Evolutionary conservation across 2,113 vertebrate genomes (phyloP).

Genomic region (Erythrocercus mccallii): DNA sequence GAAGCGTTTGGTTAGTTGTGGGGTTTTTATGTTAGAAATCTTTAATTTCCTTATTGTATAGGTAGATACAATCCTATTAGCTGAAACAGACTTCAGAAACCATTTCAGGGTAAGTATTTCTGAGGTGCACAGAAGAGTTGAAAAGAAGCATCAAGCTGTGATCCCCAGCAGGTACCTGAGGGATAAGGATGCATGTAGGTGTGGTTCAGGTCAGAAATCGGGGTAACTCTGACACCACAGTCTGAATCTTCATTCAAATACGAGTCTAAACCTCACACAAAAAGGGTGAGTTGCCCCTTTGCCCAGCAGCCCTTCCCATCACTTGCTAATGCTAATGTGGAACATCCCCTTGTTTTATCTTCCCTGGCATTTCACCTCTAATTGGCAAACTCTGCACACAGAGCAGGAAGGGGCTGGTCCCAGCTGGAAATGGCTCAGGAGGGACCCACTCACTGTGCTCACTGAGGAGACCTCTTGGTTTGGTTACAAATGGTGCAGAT

Average conservation of each 20-base stretch:
- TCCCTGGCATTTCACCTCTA: not conserved
- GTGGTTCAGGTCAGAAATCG: not conserved
- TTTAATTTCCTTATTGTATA: not conserved
- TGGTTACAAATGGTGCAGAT: not conserved
- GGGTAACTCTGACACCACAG: not conserved
- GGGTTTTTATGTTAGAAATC: not conserved
- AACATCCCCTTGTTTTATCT: not conserved
- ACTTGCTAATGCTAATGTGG: not conserved
- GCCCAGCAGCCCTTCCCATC: not conserved
- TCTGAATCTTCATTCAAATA: not conserved
- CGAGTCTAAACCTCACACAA: not conserved
- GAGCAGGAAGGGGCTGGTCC: not conserved
- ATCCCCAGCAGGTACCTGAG: not conserved
- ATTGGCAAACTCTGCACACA: not conserved
- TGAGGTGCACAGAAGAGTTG: not conserved
- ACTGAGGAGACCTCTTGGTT: not conserved
- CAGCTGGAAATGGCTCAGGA: not conserved
- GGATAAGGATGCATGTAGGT: fast-evolving
- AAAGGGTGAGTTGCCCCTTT: not conserved
- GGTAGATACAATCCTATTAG: not conserved
- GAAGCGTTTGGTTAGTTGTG: not conserved
- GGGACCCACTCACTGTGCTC: not conserved
- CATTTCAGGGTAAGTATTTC: not conserved
- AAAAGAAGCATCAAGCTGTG: not conserved
- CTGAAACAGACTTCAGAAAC: not conserved